These are phyloP conservation scores for Littorina saxatilis DNA, from an alignment of 1,140 invertebrate genomes.

Conservation along the genomic window DNA sequence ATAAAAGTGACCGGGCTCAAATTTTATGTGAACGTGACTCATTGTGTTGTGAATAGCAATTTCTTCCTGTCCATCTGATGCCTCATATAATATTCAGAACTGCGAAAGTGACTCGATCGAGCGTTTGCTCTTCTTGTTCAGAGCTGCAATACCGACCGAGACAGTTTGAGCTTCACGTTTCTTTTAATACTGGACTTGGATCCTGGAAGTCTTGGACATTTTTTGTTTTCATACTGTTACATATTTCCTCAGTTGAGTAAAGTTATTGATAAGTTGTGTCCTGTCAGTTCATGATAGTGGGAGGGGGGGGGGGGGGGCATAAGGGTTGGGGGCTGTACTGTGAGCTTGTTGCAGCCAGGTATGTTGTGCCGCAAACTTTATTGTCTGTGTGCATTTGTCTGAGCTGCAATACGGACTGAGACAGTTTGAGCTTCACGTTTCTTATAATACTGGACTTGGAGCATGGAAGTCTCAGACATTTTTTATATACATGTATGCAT, in stretches of 20 bases:
- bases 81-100: too few relatives aligned
- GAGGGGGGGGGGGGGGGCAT: too few relatives aligned
- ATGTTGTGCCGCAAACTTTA: background rate
- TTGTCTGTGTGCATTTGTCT: background rate
- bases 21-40: too few relatives aligned
- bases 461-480: slow-evolving; percentile 7
- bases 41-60: too few relatives aligned
- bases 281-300: too few relatives aligned
- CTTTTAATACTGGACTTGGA: background rate
- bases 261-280: too few relatives aligned
- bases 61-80: too few relatives aligned
- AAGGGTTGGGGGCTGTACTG: too few relatives aligned
- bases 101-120: too few relatives aligned
- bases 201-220: background rate
- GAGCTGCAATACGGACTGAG: background rate
- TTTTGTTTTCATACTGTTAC: background rate
- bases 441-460: background rate
- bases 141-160: background rate
- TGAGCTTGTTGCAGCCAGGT: background rate
- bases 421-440: background rate
- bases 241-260: too few relatives aligned
- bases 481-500: background rate
- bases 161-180: background rate
- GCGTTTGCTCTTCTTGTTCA: too few relatives aligned
- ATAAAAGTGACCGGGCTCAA: too few relatives aligned